Conservation (phyloP, 1,140 invertebrate genomes). For the Macrocentrus cingulum region DNA sequence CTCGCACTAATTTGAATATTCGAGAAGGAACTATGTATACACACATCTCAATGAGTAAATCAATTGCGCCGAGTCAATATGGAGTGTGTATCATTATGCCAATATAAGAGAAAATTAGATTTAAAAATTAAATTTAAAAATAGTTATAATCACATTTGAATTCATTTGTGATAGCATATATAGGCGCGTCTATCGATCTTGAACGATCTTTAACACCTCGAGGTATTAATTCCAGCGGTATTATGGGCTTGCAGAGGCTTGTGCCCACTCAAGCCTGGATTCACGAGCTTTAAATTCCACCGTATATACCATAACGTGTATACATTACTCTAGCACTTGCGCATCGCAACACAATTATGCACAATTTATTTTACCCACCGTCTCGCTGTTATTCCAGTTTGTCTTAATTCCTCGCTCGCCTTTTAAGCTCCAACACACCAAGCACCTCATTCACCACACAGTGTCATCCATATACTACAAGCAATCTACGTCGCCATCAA, state of each 20-base stretch:
- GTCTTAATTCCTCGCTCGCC: conserved; percentile 13
- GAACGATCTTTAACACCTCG: neutral
- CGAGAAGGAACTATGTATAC: too few species aligned
- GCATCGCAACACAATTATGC: conserved; percentile 25
- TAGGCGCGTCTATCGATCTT: too few species aligned
- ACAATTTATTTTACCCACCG: conserved; percentile 24
- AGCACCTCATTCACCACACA: neutral
- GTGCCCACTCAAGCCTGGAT: neutral
- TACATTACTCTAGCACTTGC: neutral
- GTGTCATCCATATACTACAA: neutral
- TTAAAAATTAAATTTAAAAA: too few species aligned
- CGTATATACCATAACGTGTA: too few species aligned
- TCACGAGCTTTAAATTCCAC: conserved; percentile 13
- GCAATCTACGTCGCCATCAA: conserved; percentile 3
- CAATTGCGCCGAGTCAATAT: too few species aligned
- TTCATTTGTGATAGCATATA: too few species aligned
- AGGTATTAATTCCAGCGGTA: conserved; percentile 2
- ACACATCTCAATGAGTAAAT: too few species aligned
- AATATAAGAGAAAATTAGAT: too few species aligned
- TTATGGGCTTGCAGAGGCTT: neutral
- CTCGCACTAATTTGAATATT: too few species aligned
- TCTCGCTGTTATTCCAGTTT: conserved; percentile 7
- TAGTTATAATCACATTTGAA: too few species aligned
- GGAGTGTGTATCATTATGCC: too few species aligned
- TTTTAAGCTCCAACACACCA: neutral